phyloP scores from a whole-genome alignment of 2,797 vertebrate genomes.

The Threskiornis aethiopicus region DNA sequence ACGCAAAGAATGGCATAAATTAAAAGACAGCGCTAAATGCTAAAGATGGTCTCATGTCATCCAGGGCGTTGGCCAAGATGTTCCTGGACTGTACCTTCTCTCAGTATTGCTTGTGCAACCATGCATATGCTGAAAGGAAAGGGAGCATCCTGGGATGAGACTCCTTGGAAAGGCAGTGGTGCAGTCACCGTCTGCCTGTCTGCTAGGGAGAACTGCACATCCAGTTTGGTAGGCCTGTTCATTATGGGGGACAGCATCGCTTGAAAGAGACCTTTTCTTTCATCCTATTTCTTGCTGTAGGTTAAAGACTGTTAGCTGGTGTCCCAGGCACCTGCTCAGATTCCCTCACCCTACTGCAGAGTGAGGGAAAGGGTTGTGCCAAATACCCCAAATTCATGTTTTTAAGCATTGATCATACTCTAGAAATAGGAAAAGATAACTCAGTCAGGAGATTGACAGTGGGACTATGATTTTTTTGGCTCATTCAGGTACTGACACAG shows the following conservation, averaged over 20 bases:
- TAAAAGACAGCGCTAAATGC: not conserved
- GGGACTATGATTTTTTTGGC: not conserved
- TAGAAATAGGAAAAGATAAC: not conserved
- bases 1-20: not conserved
- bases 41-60: not conserved
- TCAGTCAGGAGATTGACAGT: not conserved
- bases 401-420: not conserved
- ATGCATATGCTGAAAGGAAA: not conserved
- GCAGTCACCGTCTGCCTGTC: not conserved
- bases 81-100: not conserved
- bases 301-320: not conserved
- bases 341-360: not conserved
- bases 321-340: not conserved
- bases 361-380: not conserved
- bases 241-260: rapidly evolving
- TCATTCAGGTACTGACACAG: rapidly evolving
- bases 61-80: not conserved
- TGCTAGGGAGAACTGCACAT: not conserved
- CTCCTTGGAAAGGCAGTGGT: not conserved
- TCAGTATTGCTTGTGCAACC: not conserved
- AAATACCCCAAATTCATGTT: not conserved
- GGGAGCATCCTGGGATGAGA: not conserved
- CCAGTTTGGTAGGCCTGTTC: not conserved
- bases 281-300: not conserved
- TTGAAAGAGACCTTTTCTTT: not conserved